These are phyloP conservation scores for Limnephilus auricula DNA, from an alignment of 2,888 invertebrate species.

Conservation along the genomic window DNA sequence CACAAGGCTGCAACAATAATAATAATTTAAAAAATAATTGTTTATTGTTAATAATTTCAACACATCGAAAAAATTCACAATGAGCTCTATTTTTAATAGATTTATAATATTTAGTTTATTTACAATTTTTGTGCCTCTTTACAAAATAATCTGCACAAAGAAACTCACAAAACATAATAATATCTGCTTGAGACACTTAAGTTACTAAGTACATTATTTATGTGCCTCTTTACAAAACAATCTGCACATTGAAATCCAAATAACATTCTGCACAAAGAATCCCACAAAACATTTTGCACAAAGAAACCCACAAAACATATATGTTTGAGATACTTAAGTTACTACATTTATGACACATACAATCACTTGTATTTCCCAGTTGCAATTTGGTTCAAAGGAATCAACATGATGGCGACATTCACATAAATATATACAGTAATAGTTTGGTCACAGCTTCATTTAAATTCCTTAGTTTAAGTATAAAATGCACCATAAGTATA, in stretches of 20 bases:
- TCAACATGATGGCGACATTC: conserved; percentile 57
- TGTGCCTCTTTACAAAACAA: conserved; percentile 18
- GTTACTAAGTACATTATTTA: conserved; percentile 23
- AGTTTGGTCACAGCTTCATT: conserved; percentile 63
- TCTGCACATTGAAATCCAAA: not conserved
- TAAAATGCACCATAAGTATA: conserved; percentile 53
- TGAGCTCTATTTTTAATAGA: conserved; percentile 29
- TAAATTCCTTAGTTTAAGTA: conserved; percentile 54
- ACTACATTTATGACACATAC: conserved; percentile 63
- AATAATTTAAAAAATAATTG: conserved; percentile 26
- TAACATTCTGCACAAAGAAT: not conserved
- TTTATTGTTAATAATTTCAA: conserved; percentile 38
- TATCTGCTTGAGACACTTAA: conserved; percentile 45
- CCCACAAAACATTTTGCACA: not conserved
- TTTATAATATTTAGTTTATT: conserved; percentile 30
- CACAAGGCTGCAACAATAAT: not conserved
- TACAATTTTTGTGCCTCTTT: conserved; percentile 45
- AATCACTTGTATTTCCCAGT: conserved; percentile 60
- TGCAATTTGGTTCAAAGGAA: conserved; percentile 44
- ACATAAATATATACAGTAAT: conserved; percentile 57
- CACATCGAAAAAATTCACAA: conserved; percentile 38
- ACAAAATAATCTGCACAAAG: not conserved
- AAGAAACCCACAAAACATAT: not conserved
- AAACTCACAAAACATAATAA: conserved; percentile 5
- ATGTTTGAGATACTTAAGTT: conserved; percentile 49